Evolutionary conservation across 2,113 vertebrate genomes (phyloP).

Genomic region (Paralichthys olivaceus): DNA sequence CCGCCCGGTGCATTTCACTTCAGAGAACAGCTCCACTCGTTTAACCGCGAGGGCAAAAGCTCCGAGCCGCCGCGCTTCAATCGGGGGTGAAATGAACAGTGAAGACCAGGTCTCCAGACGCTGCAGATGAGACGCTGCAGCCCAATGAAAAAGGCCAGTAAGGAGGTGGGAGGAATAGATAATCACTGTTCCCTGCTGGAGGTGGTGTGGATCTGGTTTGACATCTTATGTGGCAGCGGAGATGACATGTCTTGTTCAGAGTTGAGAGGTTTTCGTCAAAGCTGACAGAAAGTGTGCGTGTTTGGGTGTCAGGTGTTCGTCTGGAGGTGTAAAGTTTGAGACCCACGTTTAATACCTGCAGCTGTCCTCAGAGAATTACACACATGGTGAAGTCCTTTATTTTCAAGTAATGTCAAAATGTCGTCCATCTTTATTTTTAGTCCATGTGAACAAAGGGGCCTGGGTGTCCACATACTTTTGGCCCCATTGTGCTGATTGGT

Average conservation of each 20-base stretch:
- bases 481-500: too few species aligned
- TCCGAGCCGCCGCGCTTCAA: not conserved
- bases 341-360: too few species aligned
- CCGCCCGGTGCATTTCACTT: too few species aligned
- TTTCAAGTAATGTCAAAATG: too few species aligned
- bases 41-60: not conserved
- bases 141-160: constrained; percentile 10
- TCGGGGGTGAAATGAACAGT: constrained; percentile 25
- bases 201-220: not conserved
- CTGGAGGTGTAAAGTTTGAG: not conserved
- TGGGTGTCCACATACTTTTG: too few species aligned
- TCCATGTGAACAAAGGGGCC: too few species aligned
- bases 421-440: too few species aligned
- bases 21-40: not conserved
- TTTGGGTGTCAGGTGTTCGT: constrained; percentile 2
- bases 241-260: constrained; percentile 7
- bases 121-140: not conserved
- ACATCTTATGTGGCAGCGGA: constrained; percentile 4
- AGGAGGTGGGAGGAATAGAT: constrained; percentile 33
- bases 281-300: constrained; percentile 10
- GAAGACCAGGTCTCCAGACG: constrained; percentile 11
- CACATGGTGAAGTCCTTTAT: too few species aligned
- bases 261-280: not conserved
- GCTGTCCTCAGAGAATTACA: too few species aligned
- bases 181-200: constrained; percentile 30